Evolutionary conservation across 2,113 vertebrate species (phyloP), one percentile per base, ranked within the genome.

Genomic region (Sylvilagus bachmani): DNA sequence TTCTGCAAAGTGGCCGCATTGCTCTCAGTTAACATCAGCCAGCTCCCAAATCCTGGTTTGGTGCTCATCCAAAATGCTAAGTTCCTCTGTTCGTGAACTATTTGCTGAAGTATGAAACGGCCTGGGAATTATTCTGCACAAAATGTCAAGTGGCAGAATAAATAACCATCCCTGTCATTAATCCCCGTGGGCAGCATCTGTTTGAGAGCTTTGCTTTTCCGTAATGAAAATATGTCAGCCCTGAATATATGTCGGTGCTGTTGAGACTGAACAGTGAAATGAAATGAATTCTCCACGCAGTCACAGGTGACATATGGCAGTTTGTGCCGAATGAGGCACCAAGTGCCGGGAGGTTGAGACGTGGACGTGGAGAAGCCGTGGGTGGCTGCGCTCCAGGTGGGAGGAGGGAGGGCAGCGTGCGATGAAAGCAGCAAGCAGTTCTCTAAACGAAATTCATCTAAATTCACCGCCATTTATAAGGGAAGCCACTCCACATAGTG

Each of bases 211-310:
- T 94, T 94, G 91, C 94, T 97, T 97, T 96, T 96, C 93, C 91
- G 79, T 92, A 95, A 97, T 97, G 96, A 96, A 97, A 96, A 94
- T 94, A 96, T 86, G 96, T 95, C 97, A 96, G 84, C 67, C 51
- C 80, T 80, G 94, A 95, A 97, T 97, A 85, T 95, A 95, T 93
- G 81, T 82, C 87, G 89, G 91, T 0, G 1, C 84, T 66, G 19
- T 69, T 64, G 94, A 94, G 96, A 91, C 93, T 53, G 83, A 94
- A 70, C 70, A 44, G 96, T 82, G 94, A 89, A 89, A 70, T 89
- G 91, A 73, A 89, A 93, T 96, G 96, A 92, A 87, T 94, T 97
- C 86, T 95, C 75, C 67, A 36, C 93, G 89, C 93, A 64, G 83
- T 80, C 38, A 0, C 86, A 22, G 62, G 93, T 93, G 93, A 96